phyloP scores from a whole-genome alignment of 1,140 invertebrate species.

The Ladona fulva region DNA sequence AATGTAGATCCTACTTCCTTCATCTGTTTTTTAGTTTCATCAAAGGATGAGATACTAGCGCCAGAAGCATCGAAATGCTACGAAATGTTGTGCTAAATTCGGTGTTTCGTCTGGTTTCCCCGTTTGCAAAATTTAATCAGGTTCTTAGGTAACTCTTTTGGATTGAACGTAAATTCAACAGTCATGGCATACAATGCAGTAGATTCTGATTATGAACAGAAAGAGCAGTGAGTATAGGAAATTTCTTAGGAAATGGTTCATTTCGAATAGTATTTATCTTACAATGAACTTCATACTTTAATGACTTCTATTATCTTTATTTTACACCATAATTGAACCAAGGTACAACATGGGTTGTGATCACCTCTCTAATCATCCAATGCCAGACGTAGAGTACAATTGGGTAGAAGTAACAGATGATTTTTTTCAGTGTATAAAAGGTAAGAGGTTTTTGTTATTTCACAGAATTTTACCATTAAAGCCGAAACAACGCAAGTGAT shows the following conservation, averaged over 20 bases:
- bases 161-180: too few relatives aligned
- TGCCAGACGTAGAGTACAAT: conserved; percentile 45
- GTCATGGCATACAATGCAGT: background rate
- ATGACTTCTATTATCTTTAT: background rate
- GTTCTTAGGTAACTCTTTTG: too few relatives aligned
- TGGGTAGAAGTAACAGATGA: conserved; percentile 70
- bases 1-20: background rate
- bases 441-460: conserved; percentile 37
- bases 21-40: background rate
- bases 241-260: background rate
- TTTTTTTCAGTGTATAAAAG: conserved; percentile 64
- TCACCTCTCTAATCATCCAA: conserved; percentile 19
- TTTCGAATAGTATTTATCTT: background rate
- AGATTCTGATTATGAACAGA: conserved; percentile 12
- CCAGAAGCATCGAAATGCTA: background rate
- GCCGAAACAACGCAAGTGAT: background rate
- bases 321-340: conserved; percentile 16
- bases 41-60: background rate
- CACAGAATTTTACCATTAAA: conserved; percentile 17
- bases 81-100: background rate
- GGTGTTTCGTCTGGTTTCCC: too few relatives aligned
- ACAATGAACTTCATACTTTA: background rate
- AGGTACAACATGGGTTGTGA: conserved; percentile 29
- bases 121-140: too few relatives aligned
- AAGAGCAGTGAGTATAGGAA: background rate